phyloP scores from a whole-genome alignment of 1,140 invertebrate genomes.

The Apis florea region DNA sequence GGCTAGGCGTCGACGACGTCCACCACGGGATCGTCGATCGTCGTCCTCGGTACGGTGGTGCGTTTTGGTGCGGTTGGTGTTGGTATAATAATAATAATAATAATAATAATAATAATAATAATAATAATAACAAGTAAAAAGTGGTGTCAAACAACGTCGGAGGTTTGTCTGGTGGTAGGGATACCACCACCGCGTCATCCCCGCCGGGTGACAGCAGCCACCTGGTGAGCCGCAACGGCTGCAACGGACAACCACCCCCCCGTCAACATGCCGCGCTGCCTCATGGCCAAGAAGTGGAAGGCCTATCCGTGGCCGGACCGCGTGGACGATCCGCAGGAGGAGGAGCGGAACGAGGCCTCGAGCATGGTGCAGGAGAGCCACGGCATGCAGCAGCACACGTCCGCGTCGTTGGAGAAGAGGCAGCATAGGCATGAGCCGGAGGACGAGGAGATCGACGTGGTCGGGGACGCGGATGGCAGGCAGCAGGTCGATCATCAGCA shows the following conservation, averaged over 20 bases:
- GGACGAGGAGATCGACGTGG: conserved; percentile 92
- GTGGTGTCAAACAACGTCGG: conserved; percentile 42
- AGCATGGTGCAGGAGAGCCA: conserved; percentile 36
- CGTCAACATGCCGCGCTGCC: conserved; percentile 87
- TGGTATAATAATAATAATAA: no score
- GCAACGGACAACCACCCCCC: not conserved
- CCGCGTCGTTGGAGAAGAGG: conserved; percentile 54
- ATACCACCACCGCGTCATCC: conserved; percentile 18
- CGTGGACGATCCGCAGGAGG: conserved; percentile 79
- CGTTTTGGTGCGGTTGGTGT: conserved; percentile 47
- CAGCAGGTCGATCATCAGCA: conserved; percentile 71
- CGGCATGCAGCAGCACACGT: conserved; percentile 42
- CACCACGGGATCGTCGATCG: no score
- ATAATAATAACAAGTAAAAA: no score
- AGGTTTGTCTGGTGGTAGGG: conserved; percentile 15
- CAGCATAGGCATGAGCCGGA: conserved; percentile 80
- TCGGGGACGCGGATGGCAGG: conserved; percentile 81
- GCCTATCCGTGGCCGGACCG: conserved; percentile 89
- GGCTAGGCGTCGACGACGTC: not conserved
- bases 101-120: no score
- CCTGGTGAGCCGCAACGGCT: not conserved
- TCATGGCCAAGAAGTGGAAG: conserved; percentile 96
- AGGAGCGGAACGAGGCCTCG: conserved; percentile 47
- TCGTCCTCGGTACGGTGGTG: conserved; percentile 49
- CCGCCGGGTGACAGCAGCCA: not conserved